phyloP scores from a whole-genome alignment of 2,888 invertebrate genomes.

The Sphinx pinastri region DNA sequence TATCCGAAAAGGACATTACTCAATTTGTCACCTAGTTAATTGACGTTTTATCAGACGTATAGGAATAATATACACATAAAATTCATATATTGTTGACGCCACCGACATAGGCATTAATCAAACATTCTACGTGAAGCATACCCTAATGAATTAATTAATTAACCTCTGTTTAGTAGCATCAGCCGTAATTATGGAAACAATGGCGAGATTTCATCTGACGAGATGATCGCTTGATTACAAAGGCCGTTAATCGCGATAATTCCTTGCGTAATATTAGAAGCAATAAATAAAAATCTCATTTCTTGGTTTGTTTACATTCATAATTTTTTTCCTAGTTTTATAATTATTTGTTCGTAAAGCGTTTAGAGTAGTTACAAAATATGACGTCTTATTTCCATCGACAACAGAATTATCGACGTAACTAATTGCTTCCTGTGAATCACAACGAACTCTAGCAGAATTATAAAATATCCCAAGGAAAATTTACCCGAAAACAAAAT shows the following conservation, averaged over 20 bases:
- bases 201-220: conserved; percentile 45
- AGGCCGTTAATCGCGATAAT: conserved; percentile 28
- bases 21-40: too few species aligned
- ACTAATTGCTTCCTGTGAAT: not conserved
- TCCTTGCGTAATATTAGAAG: conserved; percentile 1
- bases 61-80: not conserved
- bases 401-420: not conserved
- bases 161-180: conserved; percentile 30
- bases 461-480: not conserved
- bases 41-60: too few species aligned
- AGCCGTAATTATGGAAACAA: conserved; percentile 46
- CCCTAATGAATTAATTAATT: conserved; percentile 13
- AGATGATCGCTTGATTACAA: conserved; percentile 42
- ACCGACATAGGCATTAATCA: not conserved
- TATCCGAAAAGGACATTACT: too few species aligned
- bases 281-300: conserved; percentile 10
- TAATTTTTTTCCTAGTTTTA: not conserved
- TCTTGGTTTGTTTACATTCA: conserved; percentile 10
- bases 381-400: not conserved
- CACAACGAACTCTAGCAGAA: not conserved
- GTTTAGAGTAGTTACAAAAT: too few species aligned
- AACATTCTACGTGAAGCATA: not conserved
- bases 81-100: not conserved
- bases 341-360: too few species aligned
- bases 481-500: conserved; percentile 8